phyloP scores from a whole-genome alignment of 2,113 vertebrate genomes.

The Hepsetus odoe region DNA sequence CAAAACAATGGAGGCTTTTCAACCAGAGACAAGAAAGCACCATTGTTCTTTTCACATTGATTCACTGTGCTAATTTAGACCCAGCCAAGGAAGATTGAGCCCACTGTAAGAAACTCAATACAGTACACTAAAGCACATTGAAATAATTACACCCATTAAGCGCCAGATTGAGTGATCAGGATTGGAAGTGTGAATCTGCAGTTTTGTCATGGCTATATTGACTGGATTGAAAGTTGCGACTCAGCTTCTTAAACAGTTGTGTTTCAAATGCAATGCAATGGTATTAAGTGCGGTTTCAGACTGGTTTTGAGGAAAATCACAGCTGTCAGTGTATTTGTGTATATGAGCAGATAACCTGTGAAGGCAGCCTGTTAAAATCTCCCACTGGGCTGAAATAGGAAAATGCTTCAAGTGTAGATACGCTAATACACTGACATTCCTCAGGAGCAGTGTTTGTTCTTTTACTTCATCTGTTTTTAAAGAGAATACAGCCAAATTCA shows the following conservation, averaged over 20 bases:
- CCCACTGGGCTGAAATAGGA: neutral
- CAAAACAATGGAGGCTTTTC: slow-evolving; percentile 50
- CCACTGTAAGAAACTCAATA: slow-evolving; percentile 44
- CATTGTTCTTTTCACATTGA: slow-evolving; percentile 48
- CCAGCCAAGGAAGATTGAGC: slow-evolving; percentile 36
- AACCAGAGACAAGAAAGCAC: slow-evolving; percentile 25
- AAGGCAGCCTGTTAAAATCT: neutral
- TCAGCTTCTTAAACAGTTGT: slow-evolving; percentile 2
- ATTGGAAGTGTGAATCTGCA: slow-evolving; percentile 24
- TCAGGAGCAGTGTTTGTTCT: too few species aligned
- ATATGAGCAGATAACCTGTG: neutral
- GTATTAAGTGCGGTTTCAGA: slow-evolving; percentile 17
- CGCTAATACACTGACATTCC: too few species aligned
- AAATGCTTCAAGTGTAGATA: neutral
- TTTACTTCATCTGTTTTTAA: too few species aligned
- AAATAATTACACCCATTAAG: slow-evolving; percentile 50
- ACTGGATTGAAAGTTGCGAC: slow-evolving; percentile 6
- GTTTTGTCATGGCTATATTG: slow-evolving; percentile 36
- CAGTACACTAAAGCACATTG: slow-evolving; percentile 34
- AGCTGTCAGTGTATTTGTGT: neutral
- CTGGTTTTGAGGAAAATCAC: slow-evolving; percentile 4
- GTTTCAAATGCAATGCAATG: neutral
- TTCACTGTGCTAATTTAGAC: slow-evolving; percentile 52
- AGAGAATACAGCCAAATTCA: too few species aligned
- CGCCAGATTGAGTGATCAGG: slow-evolving; percentile 32